These are phyloP conservation scores for Amphilophus citrinellus DNA, from an alignment of 2,113 vertebrate species.

Conservation along the genomic window DNA sequence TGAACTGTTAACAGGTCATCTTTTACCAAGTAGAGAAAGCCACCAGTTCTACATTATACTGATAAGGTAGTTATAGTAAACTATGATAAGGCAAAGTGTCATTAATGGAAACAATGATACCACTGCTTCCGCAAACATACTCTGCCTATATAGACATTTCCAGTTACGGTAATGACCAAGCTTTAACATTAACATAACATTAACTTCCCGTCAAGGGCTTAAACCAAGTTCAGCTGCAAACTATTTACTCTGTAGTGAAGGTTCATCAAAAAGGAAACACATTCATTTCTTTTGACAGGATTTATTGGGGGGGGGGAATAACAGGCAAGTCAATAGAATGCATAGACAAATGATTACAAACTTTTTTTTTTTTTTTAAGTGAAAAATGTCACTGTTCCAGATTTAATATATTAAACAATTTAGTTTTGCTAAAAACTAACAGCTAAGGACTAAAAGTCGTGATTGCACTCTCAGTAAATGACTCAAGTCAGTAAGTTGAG, in stretches of 20 bases:
- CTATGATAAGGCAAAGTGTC: too few species aligned
- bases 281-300: background rate
- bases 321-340: background rate
- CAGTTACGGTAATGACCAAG: background rate
- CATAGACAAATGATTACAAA: background rate
- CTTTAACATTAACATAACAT: background rate
- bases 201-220: background rate
- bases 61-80: too few species aligned
- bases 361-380: background rate
- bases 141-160: too few species aligned
- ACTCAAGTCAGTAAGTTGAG: background rate
- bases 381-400: conserved; percentile 15
- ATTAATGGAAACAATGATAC: too few species aligned
- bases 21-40: too few species aligned
- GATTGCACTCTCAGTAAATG: conserved; percentile 10
- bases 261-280: background rate
- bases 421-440: background rate
- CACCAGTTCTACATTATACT: too few species aligned
- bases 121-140: too few species aligned
- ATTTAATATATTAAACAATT: conserved; percentile 10
- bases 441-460: background rate
- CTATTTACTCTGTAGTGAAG: background rate
- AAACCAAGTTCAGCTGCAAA: background rate
- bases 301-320: background rate
- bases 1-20: too few species aligned